phyloP scores from a whole-genome alignment of 1,140 invertebrate genomes.

The Goniozus legneri region DNA sequence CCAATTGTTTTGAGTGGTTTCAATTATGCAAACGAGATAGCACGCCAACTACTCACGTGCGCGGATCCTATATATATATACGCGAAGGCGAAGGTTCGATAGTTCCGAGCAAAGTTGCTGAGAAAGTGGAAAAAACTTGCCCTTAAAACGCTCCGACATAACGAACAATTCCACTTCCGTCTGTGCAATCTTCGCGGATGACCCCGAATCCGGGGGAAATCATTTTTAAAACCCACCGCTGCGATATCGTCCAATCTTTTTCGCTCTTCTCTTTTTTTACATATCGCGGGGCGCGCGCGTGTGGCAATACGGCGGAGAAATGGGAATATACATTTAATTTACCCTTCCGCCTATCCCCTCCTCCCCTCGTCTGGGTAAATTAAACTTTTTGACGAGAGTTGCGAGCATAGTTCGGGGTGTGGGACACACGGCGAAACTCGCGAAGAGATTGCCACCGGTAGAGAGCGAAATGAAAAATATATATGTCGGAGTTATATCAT shows the following conservation, averaged over 20 bases:
- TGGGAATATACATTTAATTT: constrained; percentile 25
- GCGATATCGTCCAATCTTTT: too few species aligned
- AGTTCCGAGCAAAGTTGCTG: too few species aligned
- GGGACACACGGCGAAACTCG: neutral
- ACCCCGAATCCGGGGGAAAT: too few species aligned
- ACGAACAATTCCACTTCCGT: too few species aligned
- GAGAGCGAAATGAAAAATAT: constrained; percentile 22
- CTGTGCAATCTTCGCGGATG: too few species aligned
- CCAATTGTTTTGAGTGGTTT: constrained; percentile 44
- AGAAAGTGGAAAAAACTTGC: too few species aligned
- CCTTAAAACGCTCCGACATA: too few species aligned
- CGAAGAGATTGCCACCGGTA: constrained; percentile 9
- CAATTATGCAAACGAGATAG: constrained; percentile 43
- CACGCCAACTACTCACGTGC: constrained; percentile 24
- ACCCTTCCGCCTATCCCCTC: neutral
- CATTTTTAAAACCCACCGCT: too few species aligned
- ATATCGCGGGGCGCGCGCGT: constrained; percentile 7
- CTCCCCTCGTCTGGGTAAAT: too few species aligned
- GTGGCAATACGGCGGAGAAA: constrained; percentile 8
- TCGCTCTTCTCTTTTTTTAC: too few species aligned
- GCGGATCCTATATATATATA: too few species aligned
- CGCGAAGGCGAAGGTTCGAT: too few species aligned
- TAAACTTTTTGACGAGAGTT: constrained; percentile 20
- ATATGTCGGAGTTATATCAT: constrained; percentile 11
- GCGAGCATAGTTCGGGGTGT: neutral